Conservation (phyloP, 2,113 vertebrate genomes). For the Xiphias gladius region DNA sequence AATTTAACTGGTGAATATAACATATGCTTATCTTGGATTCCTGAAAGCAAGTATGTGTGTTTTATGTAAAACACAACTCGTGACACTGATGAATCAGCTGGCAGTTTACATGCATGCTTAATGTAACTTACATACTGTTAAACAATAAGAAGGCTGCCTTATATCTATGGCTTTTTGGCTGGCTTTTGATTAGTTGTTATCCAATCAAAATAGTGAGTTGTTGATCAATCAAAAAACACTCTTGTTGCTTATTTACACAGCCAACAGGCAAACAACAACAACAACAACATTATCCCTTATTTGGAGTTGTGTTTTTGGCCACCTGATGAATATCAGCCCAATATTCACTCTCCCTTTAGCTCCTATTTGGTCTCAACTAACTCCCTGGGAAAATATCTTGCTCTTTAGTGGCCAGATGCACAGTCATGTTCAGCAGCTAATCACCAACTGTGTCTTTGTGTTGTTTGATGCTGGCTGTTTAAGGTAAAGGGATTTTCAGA, state of each 20-base stretch:
- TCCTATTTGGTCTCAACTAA: no score
- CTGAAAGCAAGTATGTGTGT: background rate
- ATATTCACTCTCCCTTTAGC: no score
- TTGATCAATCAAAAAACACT: no score
- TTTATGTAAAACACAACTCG: background rate
- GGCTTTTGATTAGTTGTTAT: background rate
- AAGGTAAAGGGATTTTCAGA: no score
- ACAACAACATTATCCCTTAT: background rate
- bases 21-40: background rate
- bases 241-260: background rate
- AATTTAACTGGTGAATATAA: conserved; percentile 7
- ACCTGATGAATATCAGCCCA: no score
- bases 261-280: background rate
- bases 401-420: background rate
- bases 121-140: background rate
- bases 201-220: no score
- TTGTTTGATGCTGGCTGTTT: background rate
- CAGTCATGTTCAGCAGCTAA: background rate
- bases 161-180: background rate
- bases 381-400: no score
- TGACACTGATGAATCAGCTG: background rate
- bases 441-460: background rate
- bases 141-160: background rate
- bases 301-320: background rate
- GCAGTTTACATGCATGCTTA: background rate